These are phyloP conservation scores for Cremastinae sp. DNA, from an alignment of 2,888 invertebrate species.

Conservation along the genomic window DNA sequence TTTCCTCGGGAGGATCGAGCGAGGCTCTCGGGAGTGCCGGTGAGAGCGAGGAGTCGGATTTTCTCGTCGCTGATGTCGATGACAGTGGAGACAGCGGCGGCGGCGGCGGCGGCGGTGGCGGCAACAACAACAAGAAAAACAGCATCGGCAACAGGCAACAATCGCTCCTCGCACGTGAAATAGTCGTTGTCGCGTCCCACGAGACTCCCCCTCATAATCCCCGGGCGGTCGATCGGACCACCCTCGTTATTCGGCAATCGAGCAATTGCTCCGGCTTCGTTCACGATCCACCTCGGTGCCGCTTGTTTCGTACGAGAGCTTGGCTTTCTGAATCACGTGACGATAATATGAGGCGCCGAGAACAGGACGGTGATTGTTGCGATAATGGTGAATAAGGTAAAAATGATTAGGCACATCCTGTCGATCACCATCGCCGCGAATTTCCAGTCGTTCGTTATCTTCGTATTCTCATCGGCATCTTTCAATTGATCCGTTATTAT, in stretches of 20 bases:
- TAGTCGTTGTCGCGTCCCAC: slow-evolving; percentile 55
- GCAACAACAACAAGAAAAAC: slow-evolving; percentile 52
- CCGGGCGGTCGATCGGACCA: too few species aligned
- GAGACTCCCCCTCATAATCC: slow-evolving; percentile 48
- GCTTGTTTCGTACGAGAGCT: slow-evolving; percentile 62
- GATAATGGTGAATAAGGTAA: slow-evolving; percentile 98
- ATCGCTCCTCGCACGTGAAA: slow-evolving; percentile 63
- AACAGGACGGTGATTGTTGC: slow-evolving; percentile 98
- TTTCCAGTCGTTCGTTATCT: slow-evolving; percentile 99
- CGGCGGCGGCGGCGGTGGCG: slow-evolving; percentile 12
- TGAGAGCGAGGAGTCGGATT: slow-evolving; percentile 6
- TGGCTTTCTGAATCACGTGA: slow-evolving; percentile 84
- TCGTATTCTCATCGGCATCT: slow-evolving; percentile 96
- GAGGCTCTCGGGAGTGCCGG: slow-evolving; percentile 54
- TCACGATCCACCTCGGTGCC: slow-evolving; percentile 49
- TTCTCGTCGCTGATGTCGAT: slow-evolving; percentile 12
- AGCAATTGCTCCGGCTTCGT: slow-evolving; percentile 42
- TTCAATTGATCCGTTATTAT: slow-evolving; percentile 90
- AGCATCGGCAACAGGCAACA: slow-evolving; percentile 29
- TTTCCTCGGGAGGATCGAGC: slow-evolving; percentile 41
- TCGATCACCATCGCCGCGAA: slow-evolving; percentile 99
- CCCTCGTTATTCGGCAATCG: slow-evolving; percentile 47
- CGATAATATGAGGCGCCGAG: slow-evolving; percentile 97
- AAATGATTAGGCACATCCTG: slow-evolving; percentile 99
- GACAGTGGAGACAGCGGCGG: slow-evolving; percentile 14